A percentile compares a stretch with the other conserved stretches of the same genome.
These are phyloP conservation scores for Barbus barbus DNA, from an alignment of 2,113 vertebrate genomes.

Conservation along the genomic window DNA sequence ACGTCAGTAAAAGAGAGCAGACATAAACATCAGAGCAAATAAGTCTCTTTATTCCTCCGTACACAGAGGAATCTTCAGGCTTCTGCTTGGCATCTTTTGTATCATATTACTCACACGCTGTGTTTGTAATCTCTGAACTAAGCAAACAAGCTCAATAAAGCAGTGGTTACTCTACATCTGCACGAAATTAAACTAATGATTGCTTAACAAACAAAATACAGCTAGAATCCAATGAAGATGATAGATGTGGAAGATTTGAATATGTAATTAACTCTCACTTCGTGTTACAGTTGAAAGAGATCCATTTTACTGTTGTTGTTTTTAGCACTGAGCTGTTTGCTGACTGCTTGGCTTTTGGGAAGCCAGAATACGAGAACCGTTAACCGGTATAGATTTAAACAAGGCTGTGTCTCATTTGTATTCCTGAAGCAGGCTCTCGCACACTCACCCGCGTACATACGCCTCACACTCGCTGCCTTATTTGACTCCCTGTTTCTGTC, in stretches of 20 bases:
- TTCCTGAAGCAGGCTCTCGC: slow-evolving; percentile 48
- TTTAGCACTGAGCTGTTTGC: slow-evolving; percentile 38
- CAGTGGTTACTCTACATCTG: slow-evolving; percentile 40
- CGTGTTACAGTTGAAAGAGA: slow-evolving; percentile 36
- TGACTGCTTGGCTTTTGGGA: slow-evolving; percentile 22
- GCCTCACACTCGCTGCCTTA: slow-evolving; percentile 50
- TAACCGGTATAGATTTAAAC: slow-evolving; percentile 60
- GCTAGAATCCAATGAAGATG: slow-evolving; percentile 37
- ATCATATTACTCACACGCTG: slow-evolving; percentile 52
- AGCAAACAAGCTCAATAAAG: slow-evolving; percentile 52
- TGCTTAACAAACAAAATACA: slow-evolving; percentile 43
- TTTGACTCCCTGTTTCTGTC: slow-evolving; percentile 56
- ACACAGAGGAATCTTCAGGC: slow-evolving; percentile 12
- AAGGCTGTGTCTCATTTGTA: slow-evolving; percentile 53
- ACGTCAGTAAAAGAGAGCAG: slow-evolving; percentile 4
- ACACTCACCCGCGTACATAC: slow-evolving; percentile 46
- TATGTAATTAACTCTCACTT: slow-evolving; percentile 45
- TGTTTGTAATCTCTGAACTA: slow-evolving; percentile 51
- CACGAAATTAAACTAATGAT: slow-evolving; percentile 53
- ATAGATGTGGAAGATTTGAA: slow-evolving; percentile 39
- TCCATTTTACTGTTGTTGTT: slow-evolving; percentile 47
- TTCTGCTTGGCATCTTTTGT: slow-evolving; percentile 44
- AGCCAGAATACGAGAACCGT: slow-evolving; percentile 36
- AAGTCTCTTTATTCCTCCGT: slow-evolving; percentile 17
- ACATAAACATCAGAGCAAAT: slow-evolving; percentile 27